A percentile compares a stretch with the other conserved stretches of the same genome.
Evolutionary conservation across 1,140 invertebrate species (phyloP).

Genomic region (Psix sp.): DNA sequence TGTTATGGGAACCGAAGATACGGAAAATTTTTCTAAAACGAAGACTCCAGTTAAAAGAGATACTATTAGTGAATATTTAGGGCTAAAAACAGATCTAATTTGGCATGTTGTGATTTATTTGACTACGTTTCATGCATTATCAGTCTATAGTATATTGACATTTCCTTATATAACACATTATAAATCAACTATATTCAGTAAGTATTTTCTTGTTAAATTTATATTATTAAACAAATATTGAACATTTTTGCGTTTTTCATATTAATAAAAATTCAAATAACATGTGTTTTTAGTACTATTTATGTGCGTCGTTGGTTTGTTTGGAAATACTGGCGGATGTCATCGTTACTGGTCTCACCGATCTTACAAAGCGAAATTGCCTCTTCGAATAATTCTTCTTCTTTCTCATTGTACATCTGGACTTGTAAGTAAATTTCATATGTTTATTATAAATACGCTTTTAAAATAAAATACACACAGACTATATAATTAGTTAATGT

Average conservation of each 20-base stretch:
- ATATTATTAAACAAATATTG: no score
- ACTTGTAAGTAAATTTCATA: constrained; percentile 15
- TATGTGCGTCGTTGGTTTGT: constrained; percentile 20
- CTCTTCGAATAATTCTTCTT: constrained; percentile 29
- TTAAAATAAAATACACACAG: no score
- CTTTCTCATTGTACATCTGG: constrained; percentile 26
- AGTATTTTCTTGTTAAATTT: constrained; percentile 7
- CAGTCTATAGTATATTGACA: constrained; percentile 11
- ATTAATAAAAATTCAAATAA: no score
- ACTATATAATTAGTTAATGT: no score
- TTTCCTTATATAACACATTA: constrained; percentile 17
- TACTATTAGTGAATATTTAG: constrained; percentile 1
- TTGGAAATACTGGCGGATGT: constrained; percentile 29
- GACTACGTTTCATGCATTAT: background rate
- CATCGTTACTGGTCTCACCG: constrained; percentile 33
- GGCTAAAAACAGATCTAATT: constrained; percentile 8
- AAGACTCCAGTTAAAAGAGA: constrained; percentile 1
- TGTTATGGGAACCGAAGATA: no score
- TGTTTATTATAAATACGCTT: no score
- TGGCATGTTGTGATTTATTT: constrained; percentile 6
- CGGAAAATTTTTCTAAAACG: no score
- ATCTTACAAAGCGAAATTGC: constrained; percentile 32
- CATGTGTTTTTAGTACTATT: constrained; percentile 11
- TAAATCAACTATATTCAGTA: constrained; percentile 24
- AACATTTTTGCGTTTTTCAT: no score